Evolutionary conservation across 1,140 invertebrate species (phyloP), one percentile per base, ranked within the genome.

Genomic region (Conus ventricosus): DNA sequence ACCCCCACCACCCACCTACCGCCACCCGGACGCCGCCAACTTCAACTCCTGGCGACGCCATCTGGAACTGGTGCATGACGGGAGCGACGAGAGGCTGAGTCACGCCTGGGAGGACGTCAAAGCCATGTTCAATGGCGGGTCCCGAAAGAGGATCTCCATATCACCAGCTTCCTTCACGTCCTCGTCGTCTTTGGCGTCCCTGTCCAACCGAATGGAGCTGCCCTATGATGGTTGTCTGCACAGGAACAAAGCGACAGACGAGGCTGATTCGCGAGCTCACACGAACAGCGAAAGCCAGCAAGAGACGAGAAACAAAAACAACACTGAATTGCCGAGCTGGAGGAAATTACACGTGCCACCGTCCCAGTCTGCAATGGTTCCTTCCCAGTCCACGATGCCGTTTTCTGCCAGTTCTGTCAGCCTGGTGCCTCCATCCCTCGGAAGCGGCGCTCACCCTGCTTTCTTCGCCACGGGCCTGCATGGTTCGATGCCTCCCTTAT

Each of bases 51-150:
- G 99, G 99, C 96, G 99, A 89, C 96, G 98, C 8, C 99, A 99
- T 95, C 98, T 99, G 97, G 97, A 97, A 90, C 96, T 94, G 55
- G 63, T 81, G 23, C 84, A 85, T 54, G 81, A 67, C 71, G 88
- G 88, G 7, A 67, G 25, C 25, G 90, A 89, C 55, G 94, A 95
- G 51, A 90, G 93, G 6, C 83, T 96, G 25, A 89, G 93, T 17
- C 95, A 95, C 91, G 94, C 95, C 0, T 96, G 96, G 96, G 98
- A 99, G 95, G 98, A 99, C 95, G 98, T 99, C 0, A 99, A 99
- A 91, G 98, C 99, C 0, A 99, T 99, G 98, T 99, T 99, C 95
- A 99, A 99, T 95, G 98, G 99, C 4, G 98, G 98, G 1, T 99
- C 98, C 1, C 96, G 99, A 27, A 99, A 99, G 94, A 96, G 98